Evolutionary conservation across 2,888 invertebrate genomes (phyloP).

Genomic region (Lutraria lutraria): DNA sequence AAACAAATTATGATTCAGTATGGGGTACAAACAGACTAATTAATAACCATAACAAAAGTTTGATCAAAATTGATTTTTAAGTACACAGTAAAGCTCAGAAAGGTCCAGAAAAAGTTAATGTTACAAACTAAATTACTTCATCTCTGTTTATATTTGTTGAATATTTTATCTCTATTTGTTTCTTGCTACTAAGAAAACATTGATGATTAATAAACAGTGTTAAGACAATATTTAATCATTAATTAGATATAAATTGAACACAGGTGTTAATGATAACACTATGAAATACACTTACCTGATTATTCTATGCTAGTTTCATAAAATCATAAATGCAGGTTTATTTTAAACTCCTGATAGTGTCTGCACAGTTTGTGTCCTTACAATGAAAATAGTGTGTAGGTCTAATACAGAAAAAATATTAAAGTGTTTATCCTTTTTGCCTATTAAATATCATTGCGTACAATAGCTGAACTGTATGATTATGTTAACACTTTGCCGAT

Average conservation of each 20-base stretch:
- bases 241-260: background rate
- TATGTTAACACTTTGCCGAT: background rate
- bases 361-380: background rate
- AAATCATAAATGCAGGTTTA: background rate
- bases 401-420: background rate
- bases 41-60: no score
- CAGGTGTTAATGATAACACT: background rate
- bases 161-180: no score
- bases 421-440: background rate
- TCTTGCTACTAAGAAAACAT: background rate
- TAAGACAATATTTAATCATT: background rate
- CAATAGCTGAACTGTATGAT: background rate
- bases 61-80: no score
- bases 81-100: no score
- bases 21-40: no score
- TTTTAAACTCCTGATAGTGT: background rate
- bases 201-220: conserved; percentile 9
- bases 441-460: conserved; percentile 2
- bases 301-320: background rate
- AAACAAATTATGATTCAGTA: no score
- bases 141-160: no score
- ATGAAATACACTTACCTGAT: background rate
- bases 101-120: no score
- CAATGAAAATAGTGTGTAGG: background rate
- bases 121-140: no score